A percentile compares a stretch with the other conserved stretches of the same genome.
These are phyloP conservation scores for Sepiola atlantica DNA, from an alignment of 2,888 invertebrate genomes.

Conservation along the genomic window DNA sequence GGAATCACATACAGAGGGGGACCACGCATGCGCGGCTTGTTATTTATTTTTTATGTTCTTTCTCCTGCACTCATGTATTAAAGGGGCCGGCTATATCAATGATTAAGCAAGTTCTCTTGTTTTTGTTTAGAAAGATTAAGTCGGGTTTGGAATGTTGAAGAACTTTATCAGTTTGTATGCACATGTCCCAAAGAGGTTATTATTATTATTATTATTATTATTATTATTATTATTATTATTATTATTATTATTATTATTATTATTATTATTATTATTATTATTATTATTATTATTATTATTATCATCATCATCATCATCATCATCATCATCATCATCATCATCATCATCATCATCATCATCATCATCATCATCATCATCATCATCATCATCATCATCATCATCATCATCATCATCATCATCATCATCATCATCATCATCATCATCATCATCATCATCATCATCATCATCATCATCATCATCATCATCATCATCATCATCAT, in stretches of 20 bases:
- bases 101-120: no score
- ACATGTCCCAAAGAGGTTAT: no score
- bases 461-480: conserved; percentile 32
- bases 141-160: no score
- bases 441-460: conserved; percentile 3
- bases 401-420: background rate
- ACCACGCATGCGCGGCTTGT: no score
- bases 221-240: background rate
- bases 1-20: no score
- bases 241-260: background rate
- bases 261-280: background rate
- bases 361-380: conserved; percentile 3
- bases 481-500: conserved; percentile 32
- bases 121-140: no score
- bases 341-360: background rate
- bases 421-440: background rate
- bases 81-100: no score
- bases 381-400: conserved; percentile 32
- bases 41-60: no score
- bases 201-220: no score
- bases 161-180: no score
- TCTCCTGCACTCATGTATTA: no score
- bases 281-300: background rate
- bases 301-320: conserved; percentile 32
- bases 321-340: background rate